Evolutionary conservation across 1,140 invertebrate genomes (phyloP).

Genomic region (Caerostris extrusa): DNA sequence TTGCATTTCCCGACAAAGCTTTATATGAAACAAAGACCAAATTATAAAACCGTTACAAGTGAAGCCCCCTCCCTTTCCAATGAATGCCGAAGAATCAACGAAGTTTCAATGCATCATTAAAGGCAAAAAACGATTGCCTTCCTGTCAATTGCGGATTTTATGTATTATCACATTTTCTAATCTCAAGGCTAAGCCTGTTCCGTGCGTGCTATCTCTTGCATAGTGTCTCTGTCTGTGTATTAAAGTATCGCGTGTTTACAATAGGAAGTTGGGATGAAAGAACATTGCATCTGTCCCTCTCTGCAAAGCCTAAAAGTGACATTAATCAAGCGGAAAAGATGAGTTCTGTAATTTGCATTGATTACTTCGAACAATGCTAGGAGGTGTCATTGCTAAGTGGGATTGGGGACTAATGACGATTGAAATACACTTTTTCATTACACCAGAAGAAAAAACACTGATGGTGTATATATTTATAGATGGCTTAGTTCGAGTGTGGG

Average conservation of each 20-base stretch:
- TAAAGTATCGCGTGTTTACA: constrained; percentile 52
- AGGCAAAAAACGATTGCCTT: constrained; percentile 64
- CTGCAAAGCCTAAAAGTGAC: constrained; percentile 46
- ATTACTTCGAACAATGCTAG: constrained; percentile 50
- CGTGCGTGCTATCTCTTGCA: constrained; percentile 40
- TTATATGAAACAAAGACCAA: constrained; percentile 67
- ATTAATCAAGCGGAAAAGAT: constrained; percentile 69
- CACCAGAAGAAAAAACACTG: neutral
- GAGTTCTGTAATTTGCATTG: constrained; percentile 62
- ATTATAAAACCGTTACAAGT: constrained; percentile 71
- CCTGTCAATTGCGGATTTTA: constrained; percentile 67
- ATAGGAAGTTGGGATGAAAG: constrained; percentile 70
- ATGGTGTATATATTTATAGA: constrained; percentile 2
- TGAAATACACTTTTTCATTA: neutral
- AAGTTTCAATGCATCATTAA: constrained; percentile 68
- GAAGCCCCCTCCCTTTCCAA: constrained; percentile 29
- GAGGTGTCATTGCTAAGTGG: constrained; percentile 11
- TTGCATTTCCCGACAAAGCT: constrained; percentile 62
- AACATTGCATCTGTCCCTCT: constrained; percentile 54
- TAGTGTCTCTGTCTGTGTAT: constrained; percentile 23
- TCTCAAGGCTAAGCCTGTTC: constrained; percentile 62
- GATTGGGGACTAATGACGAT: neutral
- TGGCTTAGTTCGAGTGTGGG: too few species aligned
- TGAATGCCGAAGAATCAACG: constrained; percentile 5
- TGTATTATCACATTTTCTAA: constrained; percentile 64